Conservation (phyloP, 2,888 invertebrate species). For the Amaurobius ferox region DNA sequence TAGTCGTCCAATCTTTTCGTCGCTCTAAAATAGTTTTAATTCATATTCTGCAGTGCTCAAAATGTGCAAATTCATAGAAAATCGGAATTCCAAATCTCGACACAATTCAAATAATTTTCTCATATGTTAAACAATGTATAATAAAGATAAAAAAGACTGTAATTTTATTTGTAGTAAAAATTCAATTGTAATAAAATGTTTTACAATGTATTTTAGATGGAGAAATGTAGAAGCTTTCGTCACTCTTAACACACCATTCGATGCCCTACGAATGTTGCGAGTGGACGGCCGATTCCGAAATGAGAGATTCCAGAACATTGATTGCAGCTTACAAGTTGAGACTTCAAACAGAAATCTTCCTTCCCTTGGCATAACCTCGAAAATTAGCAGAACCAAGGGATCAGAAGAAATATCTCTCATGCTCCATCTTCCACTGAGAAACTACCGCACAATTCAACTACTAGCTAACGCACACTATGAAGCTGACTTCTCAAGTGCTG, state of each 20-base stretch:
- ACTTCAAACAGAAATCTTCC: constrained; percentile 57
- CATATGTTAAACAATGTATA: no score
- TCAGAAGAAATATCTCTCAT: constrained; percentile 65
- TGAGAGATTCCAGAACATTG: constrained; percentile 50
- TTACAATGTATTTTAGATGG: constrained; percentile 47
- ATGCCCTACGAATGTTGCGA: constrained; percentile 37
- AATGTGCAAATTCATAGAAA: no score
- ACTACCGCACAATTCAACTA: constrained; percentile 37
- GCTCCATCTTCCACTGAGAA: constrained; percentile 39
- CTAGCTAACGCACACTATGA: constrained; percentile 55
- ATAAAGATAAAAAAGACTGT: no score
- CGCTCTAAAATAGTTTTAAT: no score
- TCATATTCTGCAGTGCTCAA: no score
- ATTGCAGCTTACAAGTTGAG: constrained; percentile 52
- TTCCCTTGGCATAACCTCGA: constrained; percentile 44
- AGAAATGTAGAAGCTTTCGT: constrained; percentile 56
- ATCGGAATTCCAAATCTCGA: no score
- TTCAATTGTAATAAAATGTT: no score
- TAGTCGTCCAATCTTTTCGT: no score
- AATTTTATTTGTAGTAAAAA: no score
- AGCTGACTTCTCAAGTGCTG: constrained; percentile 46
- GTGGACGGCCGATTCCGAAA: constrained; percentile 49
- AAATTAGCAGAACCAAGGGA: constrained; percentile 37
- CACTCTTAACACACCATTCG: constrained; percentile 61
- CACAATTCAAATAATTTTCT: no score